These are phyloP conservation scores for Isichthys henryi DNA, from an alignment of 2,113 vertebrate species.

Conservation along the genomic window DNA sequence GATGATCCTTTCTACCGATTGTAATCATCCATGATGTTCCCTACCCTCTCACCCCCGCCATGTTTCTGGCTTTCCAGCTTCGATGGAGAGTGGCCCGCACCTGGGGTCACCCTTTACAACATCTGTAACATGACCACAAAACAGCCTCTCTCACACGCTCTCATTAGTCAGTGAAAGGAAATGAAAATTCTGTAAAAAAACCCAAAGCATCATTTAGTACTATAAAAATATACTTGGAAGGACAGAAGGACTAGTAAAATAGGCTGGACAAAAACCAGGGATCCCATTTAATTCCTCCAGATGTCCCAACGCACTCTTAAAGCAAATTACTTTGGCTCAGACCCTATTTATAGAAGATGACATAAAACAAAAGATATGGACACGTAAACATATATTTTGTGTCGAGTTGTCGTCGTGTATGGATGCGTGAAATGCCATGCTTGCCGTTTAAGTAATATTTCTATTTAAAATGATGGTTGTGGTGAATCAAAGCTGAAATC, in stretches of 20 bases:
- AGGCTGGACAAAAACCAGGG: conserved; percentile 21
- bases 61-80: not conserved
- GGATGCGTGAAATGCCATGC: not conserved
- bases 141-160: conserved; percentile 4
- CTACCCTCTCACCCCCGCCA: not conserved
- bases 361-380: not conserved
- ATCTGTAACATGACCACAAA: conserved; percentile 25
- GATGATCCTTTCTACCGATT: not conserved
- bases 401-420: not conserved
- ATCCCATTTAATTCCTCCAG: conserved; percentile 23
- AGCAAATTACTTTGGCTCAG: not conserved
- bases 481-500: not conserved
- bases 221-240: conserved; percentile 19
- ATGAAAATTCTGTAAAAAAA: conserved; percentile 27
- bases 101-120: conserved; percentile 20
- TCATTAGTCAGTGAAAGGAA: conserved; percentile 19
- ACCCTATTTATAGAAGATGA: conserved; percentile 10
- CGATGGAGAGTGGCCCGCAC: not conserved
- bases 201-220: conserved; percentile 25
- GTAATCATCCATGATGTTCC: not conserved
- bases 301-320: conserved; percentile 5
- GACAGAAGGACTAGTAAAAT: conserved; percentile 24
- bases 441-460: not conserved
- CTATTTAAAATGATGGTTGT: not conserved
- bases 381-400: not conserved